A percentile compares a stretch with the other conserved stretches of the same genome.
Conservation (phyloP, 2,113 vertebrate species). For the Prionailurus bengalensis region DNA sequence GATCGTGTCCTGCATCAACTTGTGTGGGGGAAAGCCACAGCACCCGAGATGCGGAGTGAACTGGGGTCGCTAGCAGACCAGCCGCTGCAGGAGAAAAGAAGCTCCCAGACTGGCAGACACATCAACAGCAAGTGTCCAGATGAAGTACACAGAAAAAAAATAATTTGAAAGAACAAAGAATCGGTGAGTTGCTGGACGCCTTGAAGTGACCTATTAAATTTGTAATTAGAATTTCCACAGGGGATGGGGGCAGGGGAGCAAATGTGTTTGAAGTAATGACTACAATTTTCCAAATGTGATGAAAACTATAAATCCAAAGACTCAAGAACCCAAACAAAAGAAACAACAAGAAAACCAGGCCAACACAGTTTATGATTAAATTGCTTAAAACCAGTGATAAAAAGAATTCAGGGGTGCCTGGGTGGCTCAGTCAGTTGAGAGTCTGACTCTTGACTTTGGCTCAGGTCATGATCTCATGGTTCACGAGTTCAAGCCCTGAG, state of each 20-base stretch:
- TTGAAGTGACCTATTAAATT: accelerated
- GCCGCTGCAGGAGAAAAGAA: not conserved
- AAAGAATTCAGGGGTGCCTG: not conserved
- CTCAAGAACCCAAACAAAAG: not conserved
- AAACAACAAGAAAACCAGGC: not conserved
- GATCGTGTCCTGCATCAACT: too few species aligned
- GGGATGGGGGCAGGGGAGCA: not conserved
- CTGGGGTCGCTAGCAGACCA: accelerated
- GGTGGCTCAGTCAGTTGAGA: too few species aligned
- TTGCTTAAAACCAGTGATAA: not conserved
- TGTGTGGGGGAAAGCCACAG: not conserved
- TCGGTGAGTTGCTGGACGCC: not conserved
- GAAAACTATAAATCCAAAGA: not conserved
- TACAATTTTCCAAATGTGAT: not conserved
- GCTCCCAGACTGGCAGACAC: not conserved
- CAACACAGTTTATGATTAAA: not conserved
- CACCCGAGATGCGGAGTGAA: not conserved
- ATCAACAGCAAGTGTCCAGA: not conserved
- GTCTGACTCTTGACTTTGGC: too few species aligned
- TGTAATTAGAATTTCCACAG: not conserved
- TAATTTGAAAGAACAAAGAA: not conserved
- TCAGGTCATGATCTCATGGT: too few species aligned
- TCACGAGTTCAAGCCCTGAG: too few species aligned
- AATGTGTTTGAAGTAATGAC: conserved; percentile 49
- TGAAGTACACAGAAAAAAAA: not conserved